Evolutionary conservation across 2,797 vertebrate genomes (phyloP), one percentile per base, ranked within the genome.

Genomic region (Lophotriccus pileatus): DNA sequence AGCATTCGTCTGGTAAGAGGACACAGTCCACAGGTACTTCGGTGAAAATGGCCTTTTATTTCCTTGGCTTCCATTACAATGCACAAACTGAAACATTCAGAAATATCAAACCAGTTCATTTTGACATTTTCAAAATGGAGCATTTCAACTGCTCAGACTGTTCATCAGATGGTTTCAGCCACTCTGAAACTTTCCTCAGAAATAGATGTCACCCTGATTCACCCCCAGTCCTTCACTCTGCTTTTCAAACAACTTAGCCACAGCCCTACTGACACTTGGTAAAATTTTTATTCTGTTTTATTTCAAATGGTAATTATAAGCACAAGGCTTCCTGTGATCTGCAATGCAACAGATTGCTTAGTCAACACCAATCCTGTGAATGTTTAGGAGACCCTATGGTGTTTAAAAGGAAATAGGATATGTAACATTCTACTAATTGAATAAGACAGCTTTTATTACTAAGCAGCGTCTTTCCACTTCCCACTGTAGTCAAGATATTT

Each of bases 381-480:
- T 36, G 24, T 66, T 95, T 79, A 88, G 89, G 87, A 78, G 70
- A 79, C 44, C 37, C 24, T 67, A 37, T 41, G 56, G 56, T 84
- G 50, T 79, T 96, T 62, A 69, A 87, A 93, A 78, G 79, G 80
- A 93, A 96, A 86, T 17, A 93, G 85, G 63, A 60, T 86, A 93
- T 41, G 63, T 70, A 94, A 95, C 79, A 79, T 91, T 94, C 70
- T 77, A 62, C 44, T 94, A 93, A 96, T 88, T 93, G 70, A 90
- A 27, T 49, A 69, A 72, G 94, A 79, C 87, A 90, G 74, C 30
- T 94, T 93, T 91, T 93, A 93, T 84, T 96, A 91, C 91, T 88
- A 84, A 76, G 80, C 53, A 94, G 52, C 32, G 56, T 95, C 94
- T 87, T 93, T 95, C 85, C n/a, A 91, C 90, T 93, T 96, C 63